phyloP scores from a whole-genome alignment of 2,113 vertebrate species.

The Sterrhoptilus dennistouni region DNA sequence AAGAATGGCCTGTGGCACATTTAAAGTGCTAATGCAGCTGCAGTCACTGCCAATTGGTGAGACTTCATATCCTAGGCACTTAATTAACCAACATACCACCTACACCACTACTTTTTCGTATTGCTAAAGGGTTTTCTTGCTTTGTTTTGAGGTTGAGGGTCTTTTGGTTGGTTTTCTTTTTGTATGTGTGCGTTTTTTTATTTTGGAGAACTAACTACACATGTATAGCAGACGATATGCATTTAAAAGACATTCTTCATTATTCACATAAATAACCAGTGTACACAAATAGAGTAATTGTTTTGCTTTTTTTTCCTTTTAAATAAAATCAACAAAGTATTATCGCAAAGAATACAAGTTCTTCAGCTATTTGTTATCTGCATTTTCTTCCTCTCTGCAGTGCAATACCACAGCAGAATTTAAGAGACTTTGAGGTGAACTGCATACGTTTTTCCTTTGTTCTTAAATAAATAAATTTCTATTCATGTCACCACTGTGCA shows the following conservation, averaged over 20 bases:
- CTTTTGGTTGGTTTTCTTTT: neutral
- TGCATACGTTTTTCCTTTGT: neutral
- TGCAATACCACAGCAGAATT: neutral
- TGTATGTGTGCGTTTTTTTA: accelerated
- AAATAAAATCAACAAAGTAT: neutral
- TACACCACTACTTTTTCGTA: neutral
- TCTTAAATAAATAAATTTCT: neutral
- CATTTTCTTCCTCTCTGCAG: neutral
- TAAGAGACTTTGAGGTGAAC: neutral
- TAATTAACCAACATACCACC: neutral
- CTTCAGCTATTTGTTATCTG: neutral
- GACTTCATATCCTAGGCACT: neutral
- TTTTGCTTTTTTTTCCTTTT: neutral
- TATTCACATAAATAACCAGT: neutral
- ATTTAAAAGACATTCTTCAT: neutral
- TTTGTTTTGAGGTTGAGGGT: neutral
- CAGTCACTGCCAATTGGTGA: neutral
- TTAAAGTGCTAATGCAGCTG: neutral
- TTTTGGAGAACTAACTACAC: neutral
- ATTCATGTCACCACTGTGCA: neutral
- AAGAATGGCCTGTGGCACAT: neutral
- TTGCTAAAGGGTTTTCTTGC: neutral
- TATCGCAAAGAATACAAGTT: neutral
- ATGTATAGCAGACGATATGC: neutral
- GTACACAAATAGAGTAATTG: neutral